Percentiles rank a stretch among this genome's conserved stretches.
Evolutionary conservation across 2,113 vertebrate species (phyloP).

Genomic region (Trinectes maculatus): DNA sequence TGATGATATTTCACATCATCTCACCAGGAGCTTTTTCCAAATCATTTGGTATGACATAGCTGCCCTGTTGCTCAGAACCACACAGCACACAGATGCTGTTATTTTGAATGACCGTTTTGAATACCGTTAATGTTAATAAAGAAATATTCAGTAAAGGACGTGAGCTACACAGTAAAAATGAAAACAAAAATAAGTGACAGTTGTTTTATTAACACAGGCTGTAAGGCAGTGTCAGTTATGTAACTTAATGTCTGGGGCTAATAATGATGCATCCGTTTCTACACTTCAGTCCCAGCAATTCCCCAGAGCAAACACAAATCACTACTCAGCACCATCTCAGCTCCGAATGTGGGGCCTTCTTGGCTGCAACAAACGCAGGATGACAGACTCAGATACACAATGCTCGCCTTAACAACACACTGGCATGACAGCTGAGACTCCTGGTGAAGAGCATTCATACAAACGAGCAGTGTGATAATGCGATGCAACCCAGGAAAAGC

Average conservation of each 20-base stretch:
- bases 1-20: neutral
- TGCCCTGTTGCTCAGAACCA: neutral
- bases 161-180: conserved; percentile 2
- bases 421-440: conserved; percentile 16
- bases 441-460: neutral
- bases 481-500: neutral
- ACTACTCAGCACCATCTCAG: neutral
- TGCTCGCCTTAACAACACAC: too few relatives aligned
- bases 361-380: conserved; percentile 18
- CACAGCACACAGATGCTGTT: neutral
- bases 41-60: neutral
- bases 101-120: neutral
- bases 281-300: conserved; percentile 15
- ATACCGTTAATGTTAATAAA: too few relatives aligned
- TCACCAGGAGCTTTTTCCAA: too few relatives aligned
- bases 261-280: conserved; percentile 14
- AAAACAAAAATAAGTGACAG: neutral
- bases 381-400: conserved; percentile 46
- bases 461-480: too few relatives aligned
- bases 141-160: neutral
- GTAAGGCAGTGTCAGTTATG: conserved; percentile 19
- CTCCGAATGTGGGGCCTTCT: conserved; percentile 29
- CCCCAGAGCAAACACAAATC: conserved; percentile 1
- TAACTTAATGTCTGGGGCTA: neutral
- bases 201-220: neutral